Evolutionary conservation across 2,797 vertebrate genomes (phyloP).

Genomic region (Sebastes hopkinsi): DNA sequence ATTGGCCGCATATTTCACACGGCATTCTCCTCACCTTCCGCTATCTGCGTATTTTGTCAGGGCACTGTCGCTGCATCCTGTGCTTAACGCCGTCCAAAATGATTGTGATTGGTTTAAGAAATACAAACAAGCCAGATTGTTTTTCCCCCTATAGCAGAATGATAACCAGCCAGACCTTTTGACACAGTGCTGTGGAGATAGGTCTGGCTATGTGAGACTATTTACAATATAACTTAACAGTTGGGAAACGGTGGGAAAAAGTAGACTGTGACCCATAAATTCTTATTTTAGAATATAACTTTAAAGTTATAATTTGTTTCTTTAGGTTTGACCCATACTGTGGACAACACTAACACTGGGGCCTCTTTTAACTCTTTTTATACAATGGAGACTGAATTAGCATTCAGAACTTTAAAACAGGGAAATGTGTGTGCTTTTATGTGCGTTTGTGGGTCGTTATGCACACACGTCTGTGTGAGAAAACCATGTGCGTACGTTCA

Average conservation of each 20-base stretch:
- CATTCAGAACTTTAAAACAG: not conserved
- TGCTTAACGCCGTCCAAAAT: no score
- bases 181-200: no score
- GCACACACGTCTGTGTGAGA: not conserved
- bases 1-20: rapidly evolving
- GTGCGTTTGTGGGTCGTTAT: not conserved
- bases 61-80: no score
- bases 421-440: not conserved
- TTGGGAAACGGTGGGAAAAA: not conserved
- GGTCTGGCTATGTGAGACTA: no score
- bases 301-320: not conserved
- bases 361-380: not conserved
- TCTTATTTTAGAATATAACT: not conserved
- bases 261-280: not conserved
- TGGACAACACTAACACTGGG: not conserved
- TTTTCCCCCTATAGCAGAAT: no score
- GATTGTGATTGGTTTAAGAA: no score
- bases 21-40: rapidly evolving
- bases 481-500: not conserved
- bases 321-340: not conserved
- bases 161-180: no score
- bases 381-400: not conserved
- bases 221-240: no score
- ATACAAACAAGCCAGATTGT: no score
- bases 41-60: no score